phyloP scores from a whole-genome alignment of 92 coral and sea anemone genomes.

The Porites evermanni region DNA sequence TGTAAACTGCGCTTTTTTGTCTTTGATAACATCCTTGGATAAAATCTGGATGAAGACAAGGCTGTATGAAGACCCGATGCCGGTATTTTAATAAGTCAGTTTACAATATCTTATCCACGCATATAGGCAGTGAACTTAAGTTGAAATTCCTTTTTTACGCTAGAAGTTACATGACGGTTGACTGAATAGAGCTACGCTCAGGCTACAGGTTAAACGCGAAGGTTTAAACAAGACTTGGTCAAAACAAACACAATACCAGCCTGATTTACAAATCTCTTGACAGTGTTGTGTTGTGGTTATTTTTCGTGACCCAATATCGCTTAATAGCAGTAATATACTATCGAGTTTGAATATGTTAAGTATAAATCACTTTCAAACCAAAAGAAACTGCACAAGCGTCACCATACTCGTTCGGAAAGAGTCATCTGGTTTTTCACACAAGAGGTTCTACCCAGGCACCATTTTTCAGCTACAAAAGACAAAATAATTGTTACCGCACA shows the following conservation, averaged over 20 bases:
- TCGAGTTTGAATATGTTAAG: neutral
- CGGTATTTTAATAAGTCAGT: too few relatives aligned
- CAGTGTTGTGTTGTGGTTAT: neutral
- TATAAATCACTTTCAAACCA: neutral
- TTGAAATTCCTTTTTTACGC: too few relatives aligned
- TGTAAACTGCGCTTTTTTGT: neutral
- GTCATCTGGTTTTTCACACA: too few relatives aligned
- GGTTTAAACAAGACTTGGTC: neutral
- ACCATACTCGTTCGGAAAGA: neutral
- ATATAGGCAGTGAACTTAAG: too few relatives aligned
- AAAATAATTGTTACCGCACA: too few relatives aligned
- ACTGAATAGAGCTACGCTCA: neutral
- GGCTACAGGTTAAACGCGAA: neutral
- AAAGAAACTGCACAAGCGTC: neutral
- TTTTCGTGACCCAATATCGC: constrained; percentile 5
- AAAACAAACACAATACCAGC: constrained; percentile 25
- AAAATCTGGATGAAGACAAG: neutral
- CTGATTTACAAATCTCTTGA: neutral
- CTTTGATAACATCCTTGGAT: neutral
- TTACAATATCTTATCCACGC: too few relatives aligned
- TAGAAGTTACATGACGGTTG: neutral
- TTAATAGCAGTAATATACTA: constrained; percentile 2
- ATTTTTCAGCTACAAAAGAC: too few relatives aligned
- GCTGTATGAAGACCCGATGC: neutral
- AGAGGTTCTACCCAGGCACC: too few relatives aligned